Evolutionary conservation across 2,113 vertebrate genomes (phyloP).

Genomic region (Grammomys surdaster): DNA sequence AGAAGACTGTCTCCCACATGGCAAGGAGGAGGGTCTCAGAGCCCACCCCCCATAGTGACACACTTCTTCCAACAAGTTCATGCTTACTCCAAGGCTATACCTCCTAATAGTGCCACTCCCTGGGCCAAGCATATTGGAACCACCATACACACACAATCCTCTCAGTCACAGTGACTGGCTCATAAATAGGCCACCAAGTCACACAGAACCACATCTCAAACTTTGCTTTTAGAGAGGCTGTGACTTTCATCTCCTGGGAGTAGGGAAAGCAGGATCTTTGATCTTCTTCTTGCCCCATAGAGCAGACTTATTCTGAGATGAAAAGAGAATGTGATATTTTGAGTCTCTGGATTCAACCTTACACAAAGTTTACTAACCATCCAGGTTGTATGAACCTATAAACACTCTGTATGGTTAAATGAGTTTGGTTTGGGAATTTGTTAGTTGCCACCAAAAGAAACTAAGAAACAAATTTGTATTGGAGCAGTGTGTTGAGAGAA

Average conservation of each 20-base stretch:
- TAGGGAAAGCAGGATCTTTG: background rate
- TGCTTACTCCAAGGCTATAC: background rate
- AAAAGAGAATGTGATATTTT: background rate
- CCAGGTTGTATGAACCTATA: background rate
- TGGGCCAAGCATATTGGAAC: background rate
- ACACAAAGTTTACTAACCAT: background rate
- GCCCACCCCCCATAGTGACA: background rate
- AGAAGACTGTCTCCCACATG: background rate
- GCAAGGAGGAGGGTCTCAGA: background rate
- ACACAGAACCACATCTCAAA: background rate
- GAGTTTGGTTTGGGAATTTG: slow-evolving; percentile 29
- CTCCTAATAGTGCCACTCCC: background rate
- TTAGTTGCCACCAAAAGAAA: slow-evolving; percentile 15
- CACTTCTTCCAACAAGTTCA: background rate
- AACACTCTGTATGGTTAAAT: background rate
- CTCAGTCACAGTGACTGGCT: background rate
- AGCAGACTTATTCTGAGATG: background rate
- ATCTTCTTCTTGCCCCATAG: background rate
- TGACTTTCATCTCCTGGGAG: background rate
- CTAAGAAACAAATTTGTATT: slow-evolving; percentile 26
- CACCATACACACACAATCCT: background rate
- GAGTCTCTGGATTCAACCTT: background rate
- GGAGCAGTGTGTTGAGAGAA: background rate
- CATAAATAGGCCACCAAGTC: background rate
- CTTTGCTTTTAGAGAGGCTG: slow-evolving; percentile 18